These are phyloP conservation scores for Delichon dasypus DNA, from an alignment of 2,797 vertebrate species.

Conservation along the genomic window DNA sequence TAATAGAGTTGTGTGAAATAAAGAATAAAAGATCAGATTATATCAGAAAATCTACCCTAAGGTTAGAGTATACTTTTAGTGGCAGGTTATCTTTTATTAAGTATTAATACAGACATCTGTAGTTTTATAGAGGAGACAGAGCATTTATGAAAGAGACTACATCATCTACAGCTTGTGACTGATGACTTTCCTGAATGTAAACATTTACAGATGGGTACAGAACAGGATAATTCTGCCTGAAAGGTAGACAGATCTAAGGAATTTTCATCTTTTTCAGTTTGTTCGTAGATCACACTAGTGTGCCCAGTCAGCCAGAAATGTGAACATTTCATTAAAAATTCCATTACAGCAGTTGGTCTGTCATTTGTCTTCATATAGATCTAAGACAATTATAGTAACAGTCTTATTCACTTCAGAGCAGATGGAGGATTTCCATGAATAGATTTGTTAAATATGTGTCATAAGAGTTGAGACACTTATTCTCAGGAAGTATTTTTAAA, in stretches of 20 bases:
- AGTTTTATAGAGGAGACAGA: not conserved
- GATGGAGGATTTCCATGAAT: slow-evolving; percentile 3
- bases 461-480: not conserved
- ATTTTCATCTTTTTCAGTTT: not conserved
- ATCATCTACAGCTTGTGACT: not conserved
- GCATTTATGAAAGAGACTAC: not conserved
- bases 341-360: slow-evolving; percentile 13
- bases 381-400: slow-evolving; percentile 2
- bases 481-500: slow-evolving; percentile 13
- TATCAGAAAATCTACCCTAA: not conserved
- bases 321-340: slow-evolving; percentile 35
- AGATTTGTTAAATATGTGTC: slow-evolving; percentile 9
- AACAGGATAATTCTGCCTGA: not conserved
- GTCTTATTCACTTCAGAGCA: not conserved
- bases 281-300: not conserved
- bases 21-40: not conserved
- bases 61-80: not conserved
- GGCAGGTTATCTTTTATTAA: not conserved
- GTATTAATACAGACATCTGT: not conserved
- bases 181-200: not conserved
- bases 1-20: not conserved
- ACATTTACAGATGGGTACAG: not conserved
- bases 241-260: not conserved
- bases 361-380: slow-evolving; percentile 33
- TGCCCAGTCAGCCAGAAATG: not conserved